Evolutionary conservation across 2,888 invertebrate species (phyloP).

Genomic region (Phasia obesa): DNA sequence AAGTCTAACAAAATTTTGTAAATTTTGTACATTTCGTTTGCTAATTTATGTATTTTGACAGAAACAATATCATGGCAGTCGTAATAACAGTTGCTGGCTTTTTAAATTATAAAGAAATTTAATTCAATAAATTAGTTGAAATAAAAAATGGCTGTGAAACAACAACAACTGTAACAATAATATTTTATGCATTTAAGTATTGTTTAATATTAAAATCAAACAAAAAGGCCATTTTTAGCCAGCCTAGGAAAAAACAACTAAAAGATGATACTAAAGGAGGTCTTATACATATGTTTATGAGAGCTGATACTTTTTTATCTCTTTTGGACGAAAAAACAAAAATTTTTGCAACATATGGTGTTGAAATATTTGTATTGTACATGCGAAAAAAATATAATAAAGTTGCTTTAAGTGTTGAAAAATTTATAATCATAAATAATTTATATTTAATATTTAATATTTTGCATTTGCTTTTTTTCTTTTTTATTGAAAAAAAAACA

Average conservation of each 20-base stretch:
- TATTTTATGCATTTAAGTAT: not conserved
- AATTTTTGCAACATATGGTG: conserved; percentile 63
- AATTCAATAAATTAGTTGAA: conserved; percentile 67
- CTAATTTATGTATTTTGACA: conserved; percentile 69
- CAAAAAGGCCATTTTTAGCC: conserved; percentile 46
- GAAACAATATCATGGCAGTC: conserved; percentile 25
- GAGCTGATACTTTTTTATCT: not conserved
- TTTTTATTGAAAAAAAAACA: not conserved
- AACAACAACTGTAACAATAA: conserved; percentile 9
- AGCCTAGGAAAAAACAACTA: conserved; percentile 1
- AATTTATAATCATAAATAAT: conserved; percentile 58
- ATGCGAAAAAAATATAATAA: conserved; percentile 42
- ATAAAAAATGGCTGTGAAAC: conserved; percentile 45
- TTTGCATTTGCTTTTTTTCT: conserved; percentile 8
- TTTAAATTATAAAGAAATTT: conserved; percentile 67
- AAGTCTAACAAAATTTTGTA: conserved; percentile 41
- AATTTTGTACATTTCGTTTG: conserved; percentile 62
- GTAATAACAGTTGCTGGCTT: conserved; percentile 64
- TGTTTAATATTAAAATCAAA: conserved; percentile 56
- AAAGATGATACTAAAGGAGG: conserved; percentile 8
- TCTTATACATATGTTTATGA: not conserved
- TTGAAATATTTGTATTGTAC: conserved; percentile 31
- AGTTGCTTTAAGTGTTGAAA: conserved; percentile 60
- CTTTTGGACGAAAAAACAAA: no score
- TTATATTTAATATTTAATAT: conserved; percentile 47